Evolutionary conservation across 35 echinoderm and acorn worm species (phyloP).

Genomic region (Eucidaris tribuloides): DNA sequence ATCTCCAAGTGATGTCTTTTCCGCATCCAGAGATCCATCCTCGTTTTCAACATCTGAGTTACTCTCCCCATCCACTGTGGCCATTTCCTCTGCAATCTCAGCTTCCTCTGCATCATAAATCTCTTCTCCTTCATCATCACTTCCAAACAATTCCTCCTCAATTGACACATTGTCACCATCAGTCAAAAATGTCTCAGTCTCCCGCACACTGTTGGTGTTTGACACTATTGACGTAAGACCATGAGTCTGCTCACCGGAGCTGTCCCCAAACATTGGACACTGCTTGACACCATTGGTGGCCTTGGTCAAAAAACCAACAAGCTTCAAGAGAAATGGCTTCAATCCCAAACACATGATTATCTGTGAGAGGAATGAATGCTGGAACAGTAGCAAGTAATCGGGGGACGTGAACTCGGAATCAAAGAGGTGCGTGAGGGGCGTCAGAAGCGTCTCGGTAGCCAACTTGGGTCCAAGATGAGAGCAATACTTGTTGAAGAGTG

Average conservation of each 20-base stretch:
- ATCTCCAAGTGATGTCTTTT: too few relatives aligned
- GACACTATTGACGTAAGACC: background rate
- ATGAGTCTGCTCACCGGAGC: constrained; percentile 20
- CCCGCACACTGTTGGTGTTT: background rate
- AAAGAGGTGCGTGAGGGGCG: constrained; percentile 46
- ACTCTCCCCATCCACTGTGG: too few relatives aligned
- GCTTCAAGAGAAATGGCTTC: constrained; percentile 41
- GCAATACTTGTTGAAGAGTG: constrained; percentile 69
- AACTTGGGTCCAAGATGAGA: constrained; percentile 68
- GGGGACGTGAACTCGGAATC: constrained; percentile 67
- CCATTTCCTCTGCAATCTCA: too few relatives aligned
- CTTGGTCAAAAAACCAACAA: constrained; percentile 52
- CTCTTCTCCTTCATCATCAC: constrained; percentile 1
- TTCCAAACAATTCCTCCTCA: constrained; percentile 8
- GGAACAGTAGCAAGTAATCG: constrained; percentile 79
- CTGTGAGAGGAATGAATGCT: constrained; percentile 82
- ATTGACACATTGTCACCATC: background rate
- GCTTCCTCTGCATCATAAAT: too few relatives aligned
- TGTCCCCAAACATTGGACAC: constrained; percentile 55
- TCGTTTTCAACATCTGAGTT: too few relatives aligned
- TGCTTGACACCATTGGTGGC: constrained; percentile 73
- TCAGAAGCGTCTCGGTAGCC: constrained; percentile 41
- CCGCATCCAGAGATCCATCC: too few relatives aligned
- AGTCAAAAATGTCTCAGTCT: constrained; percentile 8
- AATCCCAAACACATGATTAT: constrained; percentile 73